Evolutionary conservation across 2,888 invertebrate species (phyloP).

Genomic region (Tinea semifulvella): DNA sequence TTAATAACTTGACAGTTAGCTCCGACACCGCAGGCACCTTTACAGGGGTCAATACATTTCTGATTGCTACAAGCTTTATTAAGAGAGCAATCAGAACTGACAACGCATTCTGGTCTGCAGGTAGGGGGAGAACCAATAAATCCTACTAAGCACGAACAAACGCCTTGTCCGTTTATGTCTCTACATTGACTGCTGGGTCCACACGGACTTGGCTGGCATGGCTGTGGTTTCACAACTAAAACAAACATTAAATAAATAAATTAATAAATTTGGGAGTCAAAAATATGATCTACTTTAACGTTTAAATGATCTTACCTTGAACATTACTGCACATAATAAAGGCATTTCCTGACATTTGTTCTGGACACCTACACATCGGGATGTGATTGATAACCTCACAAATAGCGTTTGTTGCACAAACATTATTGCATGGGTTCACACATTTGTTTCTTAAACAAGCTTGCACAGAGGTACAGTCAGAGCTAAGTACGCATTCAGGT

Average conservation of each 20-base stretch:
- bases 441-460: slow-evolving; percentile 76
- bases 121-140: slow-evolving; percentile 80
- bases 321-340: slow-evolving; percentile 67
- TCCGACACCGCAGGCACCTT: slow-evolving; percentile 79
- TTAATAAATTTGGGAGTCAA: background rate
- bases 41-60: slow-evolving; percentile 84
- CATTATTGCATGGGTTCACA: slow-evolving; percentile 74
- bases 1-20: slow-evolving; percentile 81
- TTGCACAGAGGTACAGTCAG: slow-evolving; percentile 71
- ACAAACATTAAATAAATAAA: background rate
- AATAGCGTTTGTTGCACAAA: slow-evolving; percentile 75
- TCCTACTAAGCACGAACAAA: slow-evolving; percentile 75
- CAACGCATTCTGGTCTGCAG: slow-evolving; percentile 80
- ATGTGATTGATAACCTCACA: slow-evolving; percentile 78
- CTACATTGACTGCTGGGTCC: slow-evolving; percentile 83
- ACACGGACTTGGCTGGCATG: slow-evolving; percentile 71
- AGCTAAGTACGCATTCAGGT: slow-evolving; percentile 74
- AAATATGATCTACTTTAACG: too few species aligned
- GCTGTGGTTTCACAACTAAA: slow-evolving; percentile 35
- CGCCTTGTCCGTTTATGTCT: slow-evolving; percentile 75
- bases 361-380: slow-evolving; percentile 76
- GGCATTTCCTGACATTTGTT: slow-evolving; percentile 73
- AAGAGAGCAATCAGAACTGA: slow-evolving; percentile 78
- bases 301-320: slow-evolving; percentile 46
- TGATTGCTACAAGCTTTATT: slow-evolving; percentile 80